Evolutionary conservation across 2,888 invertebrate species (phyloP).

Genomic region (Brachycybe producta): DNA sequence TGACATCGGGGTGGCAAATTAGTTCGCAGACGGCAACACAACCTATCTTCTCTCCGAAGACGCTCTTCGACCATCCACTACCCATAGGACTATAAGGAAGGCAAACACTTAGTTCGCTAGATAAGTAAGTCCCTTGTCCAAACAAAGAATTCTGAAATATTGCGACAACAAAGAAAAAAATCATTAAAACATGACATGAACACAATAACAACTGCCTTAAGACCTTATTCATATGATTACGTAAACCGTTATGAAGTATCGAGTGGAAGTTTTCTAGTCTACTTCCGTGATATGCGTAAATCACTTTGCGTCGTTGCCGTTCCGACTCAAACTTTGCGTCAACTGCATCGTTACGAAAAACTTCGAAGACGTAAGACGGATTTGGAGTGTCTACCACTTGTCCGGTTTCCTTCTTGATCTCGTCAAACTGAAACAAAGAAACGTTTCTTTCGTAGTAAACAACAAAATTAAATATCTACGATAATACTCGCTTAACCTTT

Average conservation of each 20-base stretch:
- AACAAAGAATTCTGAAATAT: slow-evolving; percentile 45
- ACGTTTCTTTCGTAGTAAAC: not conserved
- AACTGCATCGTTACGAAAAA: slow-evolving; percentile 13
- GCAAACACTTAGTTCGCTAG: slow-evolving; percentile 57
- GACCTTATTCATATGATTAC: slow-evolving; percentile 53
- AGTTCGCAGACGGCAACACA: slow-evolving; percentile 70
- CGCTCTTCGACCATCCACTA: slow-evolving; percentile 62
- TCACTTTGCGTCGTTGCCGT: slow-evolving; percentile 1
- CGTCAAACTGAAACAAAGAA: slow-evolving; percentile 24
- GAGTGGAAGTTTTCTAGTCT: slow-evolving; percentile 68
- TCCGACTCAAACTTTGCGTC: slow-evolving; percentile 5
- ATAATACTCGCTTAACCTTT: too few relatives aligned
- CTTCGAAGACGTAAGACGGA: slow-evolving; percentile 21
- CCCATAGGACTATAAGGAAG: slow-evolving; percentile 57
- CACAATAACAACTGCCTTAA: not conserved
- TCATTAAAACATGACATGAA: not conserved
- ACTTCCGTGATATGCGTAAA: slow-evolving; percentile 67
- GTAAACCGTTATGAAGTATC: slow-evolving; percentile 60
- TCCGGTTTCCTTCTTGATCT: slow-evolving; percentile 27
- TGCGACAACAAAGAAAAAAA: not conserved
- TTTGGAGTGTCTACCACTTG: slow-evolving; percentile 26
- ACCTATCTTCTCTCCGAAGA: slow-evolving; percentile 58
- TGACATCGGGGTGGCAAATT: slow-evolving; percentile 52
- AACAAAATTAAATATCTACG: not conserved
- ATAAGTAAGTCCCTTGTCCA: slow-evolving; percentile 61